Evolutionary conservation across 1,140 invertebrate species (phyloP).

Genomic region (Oryctes rhinoceros): DNA sequence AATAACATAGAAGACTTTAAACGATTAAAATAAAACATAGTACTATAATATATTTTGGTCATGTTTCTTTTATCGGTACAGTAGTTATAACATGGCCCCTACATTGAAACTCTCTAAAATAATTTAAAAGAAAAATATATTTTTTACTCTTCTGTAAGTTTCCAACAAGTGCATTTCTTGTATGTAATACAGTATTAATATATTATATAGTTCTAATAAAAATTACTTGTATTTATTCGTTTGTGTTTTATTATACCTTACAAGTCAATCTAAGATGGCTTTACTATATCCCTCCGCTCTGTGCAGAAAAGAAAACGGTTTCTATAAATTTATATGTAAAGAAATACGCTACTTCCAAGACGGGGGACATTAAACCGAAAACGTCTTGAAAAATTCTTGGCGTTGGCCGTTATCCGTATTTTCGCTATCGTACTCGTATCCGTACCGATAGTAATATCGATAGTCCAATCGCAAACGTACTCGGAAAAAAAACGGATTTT

Average conservation of each 20-base stretch:
- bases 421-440: too few relatives aligned
- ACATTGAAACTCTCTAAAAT: conserved; percentile 52
- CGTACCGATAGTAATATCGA: too few relatives aligned
- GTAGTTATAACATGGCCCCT: conserved; percentile 50
- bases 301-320: too few relatives aligned
- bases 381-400: too few relatives aligned
- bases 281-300: background rate
- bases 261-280: too few relatives aligned
- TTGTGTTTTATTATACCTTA: background rate
- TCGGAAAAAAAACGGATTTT: too few relatives aligned
- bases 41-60: conserved; percentile 42
- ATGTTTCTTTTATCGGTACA: conserved; percentile 48
- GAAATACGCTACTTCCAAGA: too few relatives aligned
- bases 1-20: conserved; percentile 44
- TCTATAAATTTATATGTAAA: too few relatives aligned
- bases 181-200: conserved; percentile 88
- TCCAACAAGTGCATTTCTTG: conserved; percentile 87
- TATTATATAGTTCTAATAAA: conserved; percentile 51
- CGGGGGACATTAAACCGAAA: too few relatives aligned
- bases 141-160: conserved; percentile 80
- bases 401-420: too few relatives aligned
- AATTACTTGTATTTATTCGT: conserved; percentile 27
- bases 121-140: conserved; percentile 45
- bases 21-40: conserved; percentile 39
- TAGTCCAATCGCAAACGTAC: too few relatives aligned